Evolutionary conservation across 2,113 vertebrate genomes (phyloP), one percentile per base, ranked within the genome.

Genomic region (Scomber japonicus): DNA sequence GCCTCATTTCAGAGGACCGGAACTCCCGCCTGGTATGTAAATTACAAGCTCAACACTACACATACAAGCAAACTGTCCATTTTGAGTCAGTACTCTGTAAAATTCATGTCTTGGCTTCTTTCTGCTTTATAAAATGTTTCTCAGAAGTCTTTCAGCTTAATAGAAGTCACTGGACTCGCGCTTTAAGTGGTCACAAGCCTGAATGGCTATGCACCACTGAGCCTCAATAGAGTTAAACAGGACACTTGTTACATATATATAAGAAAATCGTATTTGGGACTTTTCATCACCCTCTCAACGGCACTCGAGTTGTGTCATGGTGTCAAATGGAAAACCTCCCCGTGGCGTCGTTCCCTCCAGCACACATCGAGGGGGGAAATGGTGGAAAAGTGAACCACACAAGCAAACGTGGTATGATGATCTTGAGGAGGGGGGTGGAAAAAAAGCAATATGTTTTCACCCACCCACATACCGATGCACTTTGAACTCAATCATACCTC

Each of bases 401-500:
- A 17, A 56, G 40, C 62, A 59, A 80, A 73, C 65, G 46, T 1
- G 54, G 12, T 1, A 53, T 2, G 1, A 48, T 13, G 45, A 51
- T 82, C 64, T 53, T 40, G n/a, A 35, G 21, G 30, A 27, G 56
- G 70, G 64, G 24, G 24, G 24, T 27, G 24, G n/a, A 31, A 51
- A 45, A 78, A 80, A 72, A 76, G 62, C 79, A 76, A 86, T 84
- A 76, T 73, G 60, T 86, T 74, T 27, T 78, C 63, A 65, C 61
- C n/a, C 81, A 31, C 78, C 85, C 35, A 85, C 85, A 54, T 51
- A 60, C 15, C 63, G 14, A 12, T 79, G 82, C 50, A 78, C 82
- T 83, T 53, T 92, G 86, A 92, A 89, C 92, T 83, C 84, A 87
- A 92, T 93, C 91, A 87, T 78, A 80, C 66, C 51, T 80, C 78